Evolutionary conservation across 2,888 invertebrate genomes (phyloP).

Genomic region (Ochlodes sylvanus): DNA sequence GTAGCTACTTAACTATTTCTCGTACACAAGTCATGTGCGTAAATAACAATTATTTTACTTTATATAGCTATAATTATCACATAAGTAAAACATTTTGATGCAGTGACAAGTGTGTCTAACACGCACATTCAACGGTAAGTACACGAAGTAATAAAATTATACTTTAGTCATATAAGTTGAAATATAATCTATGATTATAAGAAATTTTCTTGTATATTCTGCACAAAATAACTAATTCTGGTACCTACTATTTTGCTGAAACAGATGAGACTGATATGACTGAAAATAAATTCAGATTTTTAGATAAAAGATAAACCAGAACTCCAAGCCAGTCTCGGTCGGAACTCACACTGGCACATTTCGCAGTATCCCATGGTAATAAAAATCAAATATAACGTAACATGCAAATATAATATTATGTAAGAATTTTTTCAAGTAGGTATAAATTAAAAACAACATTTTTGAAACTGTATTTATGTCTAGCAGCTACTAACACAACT

Average conservation of each 20-base stretch:
- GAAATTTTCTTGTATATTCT: background rate
- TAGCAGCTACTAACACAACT: constrained; percentile 21
- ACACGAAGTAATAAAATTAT: constrained; percentile 4
- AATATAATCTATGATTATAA: background rate
- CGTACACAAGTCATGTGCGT: constrained; percentile 38
- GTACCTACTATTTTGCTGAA: too few relatives aligned
- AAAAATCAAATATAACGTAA: too few relatives aligned
- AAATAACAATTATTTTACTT: constrained; percentile 36
- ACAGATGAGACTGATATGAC: too few relatives aligned
- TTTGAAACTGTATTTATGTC: constrained; percentile 18
- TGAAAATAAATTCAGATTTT: too few relatives aligned
- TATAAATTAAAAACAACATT: too few relatives aligned
- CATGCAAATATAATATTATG: too few relatives aligned
- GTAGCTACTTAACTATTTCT: constrained; percentile 32
- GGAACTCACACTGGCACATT: too few relatives aligned
- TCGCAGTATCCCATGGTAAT: too few relatives aligned
- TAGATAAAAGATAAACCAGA: too few relatives aligned
- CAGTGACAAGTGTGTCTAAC: constrained; percentile 22
- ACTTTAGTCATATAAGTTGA: background rate
- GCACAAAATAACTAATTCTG: too few relatives aligned
- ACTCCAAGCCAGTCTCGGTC: too few relatives aligned
- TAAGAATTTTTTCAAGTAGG: too few relatives aligned
- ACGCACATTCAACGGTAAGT: constrained; percentile 16
- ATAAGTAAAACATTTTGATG: constrained; percentile 33
- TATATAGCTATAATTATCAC: constrained; percentile 37